Base-by-base conservation (phyloP, 2,113 vertebrate genomes). In the Petrocephalus zakoni region DNA sequence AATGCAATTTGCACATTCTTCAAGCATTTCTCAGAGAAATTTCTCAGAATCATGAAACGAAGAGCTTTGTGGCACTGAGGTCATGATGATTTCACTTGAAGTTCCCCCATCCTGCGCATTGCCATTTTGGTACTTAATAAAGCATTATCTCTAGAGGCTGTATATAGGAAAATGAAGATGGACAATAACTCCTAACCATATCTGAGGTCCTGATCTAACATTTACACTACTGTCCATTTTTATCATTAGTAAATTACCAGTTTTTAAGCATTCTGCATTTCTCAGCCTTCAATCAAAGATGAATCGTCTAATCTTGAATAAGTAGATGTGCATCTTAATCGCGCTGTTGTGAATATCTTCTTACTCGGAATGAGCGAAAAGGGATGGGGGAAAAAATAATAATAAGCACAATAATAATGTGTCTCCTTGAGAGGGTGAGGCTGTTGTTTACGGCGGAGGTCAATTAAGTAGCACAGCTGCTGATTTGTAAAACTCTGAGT, bases 401-500 rank as follows among this genome's bases (percentile, higher is more conserved):
- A 87, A 47, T 46, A 13, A 81, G 10, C 87, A 92, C 42, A 85
- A 90, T 91, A 90, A 86, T 88, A 87, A 84, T 49, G 56, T 37
- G 6, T 88, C 87, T 75, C 85, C 25, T 58, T 61, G 88, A 83
- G 81, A 85, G 88, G 68, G 81, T 47, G 72, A 64, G 56, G 34
- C 11, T 22, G 58, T 88, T 91, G 88, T 89, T 92, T 64, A 88
- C 55, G 68, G 91, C 89, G 90, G 93, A 89, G 90, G 91, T 92
- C 88, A 46, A 85, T 78, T 88, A 89, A 92, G 91, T 85, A 17
- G 87, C 89, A 89, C 90, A 90, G 90, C 91, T 88, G 92, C 89
- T 90, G 91, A 93, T 93, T 93, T 91, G 89, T 90, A 89, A 3
- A 47, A 53, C 91, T 90, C 53, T 93, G 92, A 95, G 91, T 93